Base-by-base conservation (phyloP, 2,888 invertebrate species). In the Thalpophila matura region DNA sequence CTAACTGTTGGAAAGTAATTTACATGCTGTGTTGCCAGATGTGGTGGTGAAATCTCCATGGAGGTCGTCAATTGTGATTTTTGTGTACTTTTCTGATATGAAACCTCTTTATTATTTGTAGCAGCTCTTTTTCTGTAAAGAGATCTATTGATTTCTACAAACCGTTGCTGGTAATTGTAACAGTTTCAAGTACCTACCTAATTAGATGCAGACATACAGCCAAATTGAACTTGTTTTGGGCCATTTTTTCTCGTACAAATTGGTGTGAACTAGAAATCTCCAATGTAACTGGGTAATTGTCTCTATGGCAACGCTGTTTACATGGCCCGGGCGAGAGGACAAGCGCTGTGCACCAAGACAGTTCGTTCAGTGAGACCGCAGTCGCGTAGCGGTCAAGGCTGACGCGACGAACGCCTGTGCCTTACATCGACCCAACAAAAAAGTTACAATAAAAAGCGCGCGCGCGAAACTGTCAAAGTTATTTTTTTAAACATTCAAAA, bases 1-100 rank as follows among this genome's bases (percentile, higher is more conserved):
- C 85, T 93, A 92, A 93, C 93, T 90, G 94, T 94, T 89, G 91
- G 93, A 92, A 93, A 92, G 92, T 91, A 89, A 90, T 91, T 90
- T 91, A 89, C 90, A 89, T 89, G 75, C 83, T 55, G 69, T 75
- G 76, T 76, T 77, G 76, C 77, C 77, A 76, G 38, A 1, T 53
- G 14, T 5, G 29, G 38, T 5, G 0, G 9, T 5, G 14, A 42
- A 63, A 56, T 27, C 37, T 53, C 79, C 72, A n/a, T n/a, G 9
- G 29, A 50, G 16, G 1, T 55, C 10, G 4, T 1, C 20, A 18
- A 38, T 5, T 43, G 12, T 7, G 31, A 43, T 27, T 18, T 26
- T 3, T 7, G 9, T 10, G 1, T 10, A 26, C 6, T 42, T 22
- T 53, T 43, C 3, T 9, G 1, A 4, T 1, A 16, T 18, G 0